Conservation (phyloP, 2,113 vertebrate species). For the Pteronura brasiliensis region DNA sequence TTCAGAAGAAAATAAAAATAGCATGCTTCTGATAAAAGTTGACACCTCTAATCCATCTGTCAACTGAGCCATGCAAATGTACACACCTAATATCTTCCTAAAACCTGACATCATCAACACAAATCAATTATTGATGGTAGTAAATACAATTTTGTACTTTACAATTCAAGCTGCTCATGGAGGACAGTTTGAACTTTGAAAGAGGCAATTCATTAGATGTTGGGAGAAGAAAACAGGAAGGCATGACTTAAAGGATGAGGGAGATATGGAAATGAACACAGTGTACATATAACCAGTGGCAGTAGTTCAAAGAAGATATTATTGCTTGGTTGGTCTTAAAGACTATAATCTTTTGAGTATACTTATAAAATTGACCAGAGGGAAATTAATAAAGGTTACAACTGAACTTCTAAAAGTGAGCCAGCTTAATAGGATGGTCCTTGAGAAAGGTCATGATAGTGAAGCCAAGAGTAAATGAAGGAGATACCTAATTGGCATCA, state of each 20-base stretch:
- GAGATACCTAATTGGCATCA: background rate
- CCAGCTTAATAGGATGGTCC: background rate
- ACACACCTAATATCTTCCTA: background rate
- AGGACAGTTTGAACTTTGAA: background rate
- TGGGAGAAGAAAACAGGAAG: background rate
- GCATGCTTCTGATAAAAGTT: background rate
- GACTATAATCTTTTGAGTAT: background rate
- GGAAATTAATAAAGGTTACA: slow-evolving; percentile 19
- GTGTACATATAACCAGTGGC: background rate
- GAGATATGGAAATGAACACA: background rate
- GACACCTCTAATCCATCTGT: background rate
- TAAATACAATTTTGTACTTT: background rate
- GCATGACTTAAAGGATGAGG: background rate
- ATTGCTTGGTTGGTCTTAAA: background rate
- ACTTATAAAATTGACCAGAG: background rate
- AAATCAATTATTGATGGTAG: background rate
- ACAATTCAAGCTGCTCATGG: background rate
- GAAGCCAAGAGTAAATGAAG: background rate
- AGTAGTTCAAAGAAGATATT: background rate
- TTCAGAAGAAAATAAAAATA: slow-evolving; percentile 15
- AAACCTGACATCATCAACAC: background rate
- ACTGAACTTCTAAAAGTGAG: background rate
- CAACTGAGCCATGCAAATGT: background rate
- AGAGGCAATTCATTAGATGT: background rate
- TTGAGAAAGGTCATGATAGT: background rate